Evolutionary conservation across 2,113 vertebrate species (phyloP), one percentile per base, ranked within the genome.

Genomic region (Panthera leo): DNA sequence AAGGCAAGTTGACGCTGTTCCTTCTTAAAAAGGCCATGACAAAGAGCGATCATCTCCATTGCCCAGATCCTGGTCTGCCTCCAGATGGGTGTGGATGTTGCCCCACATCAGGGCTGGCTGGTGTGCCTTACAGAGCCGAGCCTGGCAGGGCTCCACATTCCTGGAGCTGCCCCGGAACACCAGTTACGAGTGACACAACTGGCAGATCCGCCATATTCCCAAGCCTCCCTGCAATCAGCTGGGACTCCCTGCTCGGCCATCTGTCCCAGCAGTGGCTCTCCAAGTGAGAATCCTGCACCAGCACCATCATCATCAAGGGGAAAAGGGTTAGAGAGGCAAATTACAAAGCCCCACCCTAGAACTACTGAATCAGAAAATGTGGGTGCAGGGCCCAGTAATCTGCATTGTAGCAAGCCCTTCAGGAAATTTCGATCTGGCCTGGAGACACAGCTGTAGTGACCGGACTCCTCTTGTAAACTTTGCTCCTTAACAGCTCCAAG

Each of bases 81-180:
- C 5, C 7, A 4, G 76, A 0, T 14, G 76, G 3, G 73, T 2
- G 0, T 65, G 76, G n/a, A 2, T 2, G 8, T 11, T 11, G 39
- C 39, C 36, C 39, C 4, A 12, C 18, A 27, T 25, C 21, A 5
- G 63, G 12, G 8, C 45, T 7, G n/a, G 67, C 1, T 0, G 39
- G 18, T 8, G 25, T 45, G 73, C 6, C 1, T 58, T n/a, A 27
- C 10, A 34, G 31, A 39, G 58, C n/a, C 9, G 16, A 3, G 4
- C 5, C 36, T 1, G 12, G 23, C 34, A 19, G 23, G 18, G 25
- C 3, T 27, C 45, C 9, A 23, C 2, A 10, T 29, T 61, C 68
- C 67, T 39, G 51, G 79, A 91, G 42, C 18, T 10, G 0, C 21
- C 2, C 18, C 51, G 13, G 27, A 65, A 5, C n/a, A 18, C 1